Conservation (phyloP, 2,113 vertebrate genomes). For the Ctenomys sociabilis region DNA sequence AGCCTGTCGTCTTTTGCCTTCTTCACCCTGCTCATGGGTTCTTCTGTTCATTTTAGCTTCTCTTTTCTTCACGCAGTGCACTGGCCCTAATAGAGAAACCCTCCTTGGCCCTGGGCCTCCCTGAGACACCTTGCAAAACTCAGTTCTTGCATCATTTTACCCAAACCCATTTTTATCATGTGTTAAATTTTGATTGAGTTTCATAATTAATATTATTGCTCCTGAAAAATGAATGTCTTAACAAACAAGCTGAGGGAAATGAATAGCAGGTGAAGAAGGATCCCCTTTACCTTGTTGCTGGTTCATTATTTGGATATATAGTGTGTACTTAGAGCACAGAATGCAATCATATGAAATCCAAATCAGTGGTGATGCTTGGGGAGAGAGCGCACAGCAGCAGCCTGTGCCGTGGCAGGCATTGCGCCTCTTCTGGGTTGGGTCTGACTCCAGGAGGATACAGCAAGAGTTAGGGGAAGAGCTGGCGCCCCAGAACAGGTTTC, state of each 20-base stretch:
- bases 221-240: not conserved
- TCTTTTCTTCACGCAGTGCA: not conserved
- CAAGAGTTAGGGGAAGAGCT: not conserved
- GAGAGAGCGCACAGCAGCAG: not conserved
- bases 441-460: not conserved
- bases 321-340: not conserved
- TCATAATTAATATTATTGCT: not conserved
- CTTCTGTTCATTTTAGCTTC: not conserved
- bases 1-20: not conserved
- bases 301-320: not conserved
- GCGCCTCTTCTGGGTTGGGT: not conserved
- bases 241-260: not conserved
- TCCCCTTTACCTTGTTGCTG: not conserved
- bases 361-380: not conserved
- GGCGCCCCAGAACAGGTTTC: not conserved
- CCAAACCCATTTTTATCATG: not conserved
- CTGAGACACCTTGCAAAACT: not conserved
- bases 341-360: not conserved
- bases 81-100: accelerated
- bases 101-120: not conserved
- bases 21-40: not conserved
- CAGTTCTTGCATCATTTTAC: not conserved
- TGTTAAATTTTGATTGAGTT: conserved; percentile 11
- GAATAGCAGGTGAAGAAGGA: not conserved
- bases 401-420: not conserved